Evolutionary conservation across 2,797 vertebrate species (phyloP).

Genomic region (Eptatretus atami): DNA sequence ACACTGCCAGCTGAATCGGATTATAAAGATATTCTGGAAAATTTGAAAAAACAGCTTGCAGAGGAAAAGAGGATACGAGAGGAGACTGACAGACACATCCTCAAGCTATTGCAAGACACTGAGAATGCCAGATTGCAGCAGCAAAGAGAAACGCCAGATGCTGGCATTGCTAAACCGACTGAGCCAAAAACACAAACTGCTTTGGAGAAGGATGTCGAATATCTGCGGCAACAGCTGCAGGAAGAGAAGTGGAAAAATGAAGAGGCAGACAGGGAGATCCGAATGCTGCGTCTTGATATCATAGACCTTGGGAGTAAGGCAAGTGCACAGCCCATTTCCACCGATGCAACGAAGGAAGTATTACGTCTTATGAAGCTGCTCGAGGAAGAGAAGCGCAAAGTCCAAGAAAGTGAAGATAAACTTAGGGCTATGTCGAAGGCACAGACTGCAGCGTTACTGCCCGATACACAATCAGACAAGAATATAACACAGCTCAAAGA

Average conservation of each 20-base stretch:
- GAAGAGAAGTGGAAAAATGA: constrained; percentile 5
- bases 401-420: neutral
- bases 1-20: neutral
- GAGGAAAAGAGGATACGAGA: neutral
- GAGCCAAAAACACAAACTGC: neutral
- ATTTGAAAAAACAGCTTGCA: constrained; percentile 4
- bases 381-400: neutral
- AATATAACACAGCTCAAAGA: no score
- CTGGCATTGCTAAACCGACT: neutral
- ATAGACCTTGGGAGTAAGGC: no score
- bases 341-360: neutral
- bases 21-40: neutral
- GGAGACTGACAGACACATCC: neutral
- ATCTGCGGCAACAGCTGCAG: constrained; percentile 1
- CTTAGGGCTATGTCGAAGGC: no score
- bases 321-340: neutral
- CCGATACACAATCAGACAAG: no score
- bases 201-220: neutral
- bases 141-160: neutral
- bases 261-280: neutral
- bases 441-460: no score
- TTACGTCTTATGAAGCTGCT: neutral
- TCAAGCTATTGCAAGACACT: constrained; percentile 2
- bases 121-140: neutral
- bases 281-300: constrained; percentile 2